Evolutionary conservation across 64 coral and sea anemone species (phyloP).

Genomic region (Pocillopora damicornis): DNA sequence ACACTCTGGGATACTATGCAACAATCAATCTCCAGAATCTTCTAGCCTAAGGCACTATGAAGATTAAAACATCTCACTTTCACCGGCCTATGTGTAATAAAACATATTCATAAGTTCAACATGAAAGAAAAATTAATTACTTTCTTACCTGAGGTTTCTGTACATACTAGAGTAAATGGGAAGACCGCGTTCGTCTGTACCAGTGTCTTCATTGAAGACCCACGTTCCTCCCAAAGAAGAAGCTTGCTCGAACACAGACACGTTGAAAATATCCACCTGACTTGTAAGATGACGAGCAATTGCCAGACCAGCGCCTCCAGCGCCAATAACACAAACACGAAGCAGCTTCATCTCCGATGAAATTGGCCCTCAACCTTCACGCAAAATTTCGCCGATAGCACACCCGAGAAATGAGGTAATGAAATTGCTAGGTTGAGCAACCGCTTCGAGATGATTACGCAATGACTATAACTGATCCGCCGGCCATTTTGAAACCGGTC

Average conservation of each 20-base stretch:
- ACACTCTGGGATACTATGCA: too few species aligned
- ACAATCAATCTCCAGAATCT: too few species aligned
- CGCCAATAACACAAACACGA: conserved; percentile 73
- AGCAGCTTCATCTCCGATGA: neutral
- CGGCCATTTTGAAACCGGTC: too few species aligned
- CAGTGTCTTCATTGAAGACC: conserved; percentile 58
- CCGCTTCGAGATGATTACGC: too few species aligned
- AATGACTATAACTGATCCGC: too few species aligned
- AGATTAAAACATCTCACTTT: too few species aligned
- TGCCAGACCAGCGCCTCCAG: conserved; percentile 56
- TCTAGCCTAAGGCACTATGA: too few species aligned
- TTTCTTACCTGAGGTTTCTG: conserved; percentile 57
- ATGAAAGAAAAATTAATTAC: neutral
- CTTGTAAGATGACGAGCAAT: conserved; percentile 34
- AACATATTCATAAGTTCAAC: neutral
- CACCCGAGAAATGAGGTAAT: too few species aligned
- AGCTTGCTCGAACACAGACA: conserved; percentile 53
- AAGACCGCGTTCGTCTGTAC: conserved; percentile 30
- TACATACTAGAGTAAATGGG: conserved; percentile 64
- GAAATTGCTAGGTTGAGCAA: too few species aligned
- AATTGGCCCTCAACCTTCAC: neutral
- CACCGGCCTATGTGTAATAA: too few species aligned
- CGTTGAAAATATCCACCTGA: conserved; percentile 40
- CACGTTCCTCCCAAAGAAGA: conserved; percentile 59
- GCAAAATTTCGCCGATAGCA: too few species aligned